Evolutionary conservation across 2,113 vertebrate species (phyloP), one percentile per base, ranked within the genome.

Genomic region (Gymnocephalus cernua): DNA sequence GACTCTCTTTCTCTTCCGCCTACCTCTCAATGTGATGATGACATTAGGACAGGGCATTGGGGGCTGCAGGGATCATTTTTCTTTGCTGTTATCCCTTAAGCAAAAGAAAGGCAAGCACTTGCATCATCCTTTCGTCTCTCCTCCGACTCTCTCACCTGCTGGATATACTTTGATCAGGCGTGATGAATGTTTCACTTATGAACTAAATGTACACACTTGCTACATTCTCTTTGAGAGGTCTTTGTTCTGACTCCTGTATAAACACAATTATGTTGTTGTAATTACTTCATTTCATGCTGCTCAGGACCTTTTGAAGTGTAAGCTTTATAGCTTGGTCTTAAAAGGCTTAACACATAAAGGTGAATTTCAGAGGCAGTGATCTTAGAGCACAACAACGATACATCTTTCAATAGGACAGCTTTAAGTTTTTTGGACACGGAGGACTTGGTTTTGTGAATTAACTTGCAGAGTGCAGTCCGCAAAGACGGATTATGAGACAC

Each of bases 131-230:
- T 61, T 68, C 7, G 59, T 73, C 81, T 84, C 80, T 72, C 61
- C 74, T 72, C 74, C 77, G 53, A 64, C 83, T 53, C 68, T 7
- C 59, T 62, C 11, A 71, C 83, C 81, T 27, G 27, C 59, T 47
- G 90, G 87, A 68, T 73, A 12, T 6, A 81, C 91, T 93, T 91
- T 91, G 89, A 91, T 90, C 90, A 84, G 58, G 0, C 53, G 3
- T 87, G 87, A 89, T 85, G 77, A 91, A 71, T 1, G 71, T 67
- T 85, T 72, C 75, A 48, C 85, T 79, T 15, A 50, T n/a, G 19
- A 73, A 69, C 59, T 29, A 74, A 80, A 90, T 47, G 64, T 76
- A 66, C 71, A 80, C 88, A 73, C 79, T 77, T 25, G 9, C 66
- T 29, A 62, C 64, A 18, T 67, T 87, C 19, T 56, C 77, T 68